Evolutionary conservation across 2,888 invertebrate species (phyloP).

Genomic region (Scotopteryx bipunctaria): DNA sequence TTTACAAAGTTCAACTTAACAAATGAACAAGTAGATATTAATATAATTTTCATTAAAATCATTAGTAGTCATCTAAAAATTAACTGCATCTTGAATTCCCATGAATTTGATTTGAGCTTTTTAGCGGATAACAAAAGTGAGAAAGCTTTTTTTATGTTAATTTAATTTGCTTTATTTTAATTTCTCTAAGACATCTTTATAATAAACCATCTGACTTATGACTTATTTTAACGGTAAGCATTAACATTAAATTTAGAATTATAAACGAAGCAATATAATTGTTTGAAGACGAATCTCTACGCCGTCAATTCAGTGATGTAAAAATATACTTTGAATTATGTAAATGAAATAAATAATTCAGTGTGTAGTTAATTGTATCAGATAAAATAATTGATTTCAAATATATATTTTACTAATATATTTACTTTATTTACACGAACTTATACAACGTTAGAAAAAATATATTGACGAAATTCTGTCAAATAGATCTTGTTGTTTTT

Average conservation of each 20-base stretch:
- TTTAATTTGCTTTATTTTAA: too few species aligned
- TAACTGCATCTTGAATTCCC: too few species aligned
- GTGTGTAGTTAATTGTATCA: conserved; percentile 44
- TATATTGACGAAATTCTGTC: background rate
- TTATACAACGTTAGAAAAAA: background rate
- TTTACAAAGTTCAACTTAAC: background rate
- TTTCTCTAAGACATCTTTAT: background rate
- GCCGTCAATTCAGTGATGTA: conserved; percentile 81
- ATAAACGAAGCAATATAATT: conserved; percentile 58
- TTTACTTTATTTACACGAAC: conserved; percentile 8
- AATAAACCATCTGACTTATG: background rate
- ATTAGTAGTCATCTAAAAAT: background rate
- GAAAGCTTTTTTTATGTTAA: too few species aligned
- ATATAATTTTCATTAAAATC: background rate
- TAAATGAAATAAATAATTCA: conserved; percentile 58
- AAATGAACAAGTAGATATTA: background rate
- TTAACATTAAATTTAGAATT: conserved; percentile 64
- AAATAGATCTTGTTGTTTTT: too few species aligned
- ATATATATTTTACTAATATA: conserved; percentile 25
- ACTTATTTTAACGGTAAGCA: conserved; percentile 34
- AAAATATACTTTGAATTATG: conserved; percentile 63
- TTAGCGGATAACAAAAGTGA: too few species aligned
- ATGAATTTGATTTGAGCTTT: too few species aligned
- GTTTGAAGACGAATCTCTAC: conserved; percentile 75
- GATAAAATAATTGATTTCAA: conserved; percentile 25